phyloP scores from a whole-genome alignment of 2,888 invertebrate species.

The Geotrupes spiniger region DNA sequence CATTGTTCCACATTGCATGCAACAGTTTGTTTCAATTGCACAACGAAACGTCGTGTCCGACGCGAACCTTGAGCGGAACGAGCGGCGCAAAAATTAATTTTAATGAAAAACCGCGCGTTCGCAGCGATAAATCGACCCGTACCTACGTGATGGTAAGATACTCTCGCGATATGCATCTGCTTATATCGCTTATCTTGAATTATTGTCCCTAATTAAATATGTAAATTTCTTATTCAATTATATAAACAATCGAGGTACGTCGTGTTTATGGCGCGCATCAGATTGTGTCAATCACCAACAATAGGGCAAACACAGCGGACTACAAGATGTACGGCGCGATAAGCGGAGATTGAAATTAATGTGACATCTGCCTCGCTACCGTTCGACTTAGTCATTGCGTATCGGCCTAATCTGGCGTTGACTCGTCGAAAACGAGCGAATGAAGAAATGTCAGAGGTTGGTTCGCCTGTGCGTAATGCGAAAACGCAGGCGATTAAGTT shows the following conservation, averaged over 20 bases:
- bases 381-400: constrained; percentile 22
- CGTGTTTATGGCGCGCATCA: constrained; percentile 10
- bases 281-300: constrained; percentile 21
- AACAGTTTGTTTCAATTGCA: too few relatives aligned
- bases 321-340: constrained; percentile 18
- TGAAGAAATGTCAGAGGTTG: constrained; percentile 7
- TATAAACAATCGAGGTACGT: constrained; percentile 10
- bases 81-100: too few relatives aligned
- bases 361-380: constrained; percentile 22
- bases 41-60: too few relatives aligned
- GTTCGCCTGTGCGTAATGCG: too few relatives aligned
- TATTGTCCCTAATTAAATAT: constrained; percentile 18
- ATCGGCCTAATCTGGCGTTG: constrained; percentile 10
- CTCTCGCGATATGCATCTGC: too few relatives aligned
- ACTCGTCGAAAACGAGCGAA: constrained; percentile 11
- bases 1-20: too few relatives aligned
- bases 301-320: constrained; percentile 18
- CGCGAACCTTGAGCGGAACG: too few relatives aligned
- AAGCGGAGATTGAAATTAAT: constrained; percentile 21
- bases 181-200: neutral
- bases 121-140: too few relatives aligned
- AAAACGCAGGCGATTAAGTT: too few relatives aligned
- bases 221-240: constrained; percentile 19
- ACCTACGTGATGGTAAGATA: too few relatives aligned
- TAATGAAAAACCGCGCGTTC: too few relatives aligned